Conservation (phyloP, 2,113 vertebrate species). For the Mellivora capensis region DNA sequence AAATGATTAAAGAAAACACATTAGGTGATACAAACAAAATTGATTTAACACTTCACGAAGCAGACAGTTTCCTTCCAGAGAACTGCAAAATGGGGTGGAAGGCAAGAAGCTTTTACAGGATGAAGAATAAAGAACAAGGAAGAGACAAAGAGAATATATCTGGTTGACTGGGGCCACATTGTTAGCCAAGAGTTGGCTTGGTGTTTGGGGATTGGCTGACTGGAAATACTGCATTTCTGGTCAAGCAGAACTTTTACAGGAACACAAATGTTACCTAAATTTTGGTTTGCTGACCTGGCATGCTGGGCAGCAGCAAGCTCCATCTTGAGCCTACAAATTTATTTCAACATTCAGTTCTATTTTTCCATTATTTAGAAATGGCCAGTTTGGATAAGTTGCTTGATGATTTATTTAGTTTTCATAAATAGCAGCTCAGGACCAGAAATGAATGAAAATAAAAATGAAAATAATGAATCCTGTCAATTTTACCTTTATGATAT, state of each 20-base stretch:
- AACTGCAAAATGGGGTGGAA: not conserved
- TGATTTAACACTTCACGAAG: not conserved
- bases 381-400: not conserved
- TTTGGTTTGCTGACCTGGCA: not conserved
- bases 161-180: not conserved
- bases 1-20: not conserved
- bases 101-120: not conserved
- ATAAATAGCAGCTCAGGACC: not conserved
- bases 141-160: not conserved
- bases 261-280: not conserved
- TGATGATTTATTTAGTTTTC: slow-evolving; percentile 1
- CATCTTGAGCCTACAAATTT: not conserved
- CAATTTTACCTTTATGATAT: not conserved
- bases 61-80: not conserved
- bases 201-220: not conserved
- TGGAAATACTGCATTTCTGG: not conserved
- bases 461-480: not conserved
- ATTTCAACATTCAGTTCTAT: not conserved
- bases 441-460: not conserved
- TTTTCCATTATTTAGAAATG: not conserved
- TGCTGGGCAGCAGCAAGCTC: not conserved
- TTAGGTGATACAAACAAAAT: not conserved
- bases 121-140: not conserved
- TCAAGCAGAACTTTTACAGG: not conserved
- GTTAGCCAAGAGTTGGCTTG: not conserved